Conservation (phyloP, 2,113 vertebrate genomes). For the Edolisoma coerulescens region DNA sequence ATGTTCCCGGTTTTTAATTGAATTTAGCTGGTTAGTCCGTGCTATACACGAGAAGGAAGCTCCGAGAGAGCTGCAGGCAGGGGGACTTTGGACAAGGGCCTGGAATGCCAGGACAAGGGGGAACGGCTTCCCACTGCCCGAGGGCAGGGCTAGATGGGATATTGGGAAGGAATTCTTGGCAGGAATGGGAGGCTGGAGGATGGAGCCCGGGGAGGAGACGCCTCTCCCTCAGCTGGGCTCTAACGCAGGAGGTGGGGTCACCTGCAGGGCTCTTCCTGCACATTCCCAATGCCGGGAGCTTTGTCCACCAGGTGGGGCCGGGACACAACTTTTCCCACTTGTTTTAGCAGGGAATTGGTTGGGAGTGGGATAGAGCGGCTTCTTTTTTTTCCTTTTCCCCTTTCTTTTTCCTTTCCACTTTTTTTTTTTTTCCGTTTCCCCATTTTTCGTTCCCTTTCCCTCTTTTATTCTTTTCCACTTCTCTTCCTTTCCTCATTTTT, state of each 20-base stretch:
- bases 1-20: accelerated
- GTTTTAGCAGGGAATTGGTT: no score
- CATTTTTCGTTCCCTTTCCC: not conserved
- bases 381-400: accelerated
- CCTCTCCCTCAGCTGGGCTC: not conserved
- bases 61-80: not conserved
- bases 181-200: not conserved
- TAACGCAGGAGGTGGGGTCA: accelerated
- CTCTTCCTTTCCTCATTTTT: not conserved
- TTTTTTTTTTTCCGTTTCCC: not conserved
- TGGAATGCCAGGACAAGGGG: not conserved
- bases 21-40: accelerated
- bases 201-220: not conserved
- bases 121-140: not conserved
- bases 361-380: no score
- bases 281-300: no score
- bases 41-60: accelerated
- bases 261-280: not conserved
- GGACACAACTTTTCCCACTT: not conserved
- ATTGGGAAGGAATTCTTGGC: not conserved
- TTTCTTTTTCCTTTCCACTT: not conserved
- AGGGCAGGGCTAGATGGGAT: accelerated
- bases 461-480: no score
- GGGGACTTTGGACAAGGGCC: not conserved
- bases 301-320: not conserved